Evolutionary conservation across 1,140 invertebrate species (phyloP).

Genomic region (Oncopodura yosiiana): DNA sequence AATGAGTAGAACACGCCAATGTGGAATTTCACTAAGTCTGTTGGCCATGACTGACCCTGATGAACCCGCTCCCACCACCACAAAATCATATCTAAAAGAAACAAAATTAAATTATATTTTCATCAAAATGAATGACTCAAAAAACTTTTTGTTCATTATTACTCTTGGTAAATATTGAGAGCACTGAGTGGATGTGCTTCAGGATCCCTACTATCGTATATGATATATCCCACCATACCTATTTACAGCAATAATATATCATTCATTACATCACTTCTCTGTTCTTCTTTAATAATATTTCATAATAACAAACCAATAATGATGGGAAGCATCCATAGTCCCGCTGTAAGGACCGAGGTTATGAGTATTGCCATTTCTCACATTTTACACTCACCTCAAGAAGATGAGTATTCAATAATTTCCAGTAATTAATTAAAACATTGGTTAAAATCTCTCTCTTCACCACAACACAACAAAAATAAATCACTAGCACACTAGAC

Average conservation of each 20-base stretch:
- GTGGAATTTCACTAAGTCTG: constrained; percentile 58
- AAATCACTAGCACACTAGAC: no score
- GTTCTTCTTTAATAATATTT: no score
- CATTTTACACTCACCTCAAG: neutral
- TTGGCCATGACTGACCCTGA: constrained; percentile 89
- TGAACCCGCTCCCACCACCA: constrained; percentile 85
- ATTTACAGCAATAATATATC: no score
- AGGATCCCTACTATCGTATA: constrained; percentile 68
- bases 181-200: constrained; percentile 63
- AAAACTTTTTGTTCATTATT: neutral
- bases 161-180: constrained; percentile 36
- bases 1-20: constrained; percentile 75
- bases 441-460: no score
- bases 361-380: constrained; percentile 32
- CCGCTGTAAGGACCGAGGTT: constrained; percentile 35
- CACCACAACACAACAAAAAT: no score
- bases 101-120: constrained; percentile 37
- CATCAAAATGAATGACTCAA: neutral
- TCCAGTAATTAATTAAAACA: no score
- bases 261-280: no score
- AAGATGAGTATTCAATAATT: no score
- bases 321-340: constrained; percentile 52
- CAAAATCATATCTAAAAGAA: constrained; percentile 69
- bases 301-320: no score
- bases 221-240: constrained; percentile 59